Conservation (phyloP, 2,113 vertebrate species). For the Epinephelus cyanopodus region DNA sequence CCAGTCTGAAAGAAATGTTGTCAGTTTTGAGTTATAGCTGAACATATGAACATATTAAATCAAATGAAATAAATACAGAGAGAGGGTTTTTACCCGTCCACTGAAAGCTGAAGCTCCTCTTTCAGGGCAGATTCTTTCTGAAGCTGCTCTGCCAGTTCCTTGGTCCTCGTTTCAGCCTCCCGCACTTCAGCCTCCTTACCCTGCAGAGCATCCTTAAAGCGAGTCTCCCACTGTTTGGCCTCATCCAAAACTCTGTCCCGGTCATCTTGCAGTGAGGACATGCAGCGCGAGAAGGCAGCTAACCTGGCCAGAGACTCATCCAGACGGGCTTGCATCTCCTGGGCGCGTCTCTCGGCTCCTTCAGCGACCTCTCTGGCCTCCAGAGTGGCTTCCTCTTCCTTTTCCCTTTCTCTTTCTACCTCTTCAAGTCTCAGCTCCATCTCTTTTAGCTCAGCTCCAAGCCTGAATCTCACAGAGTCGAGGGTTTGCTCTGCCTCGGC, state of each 20-base stretch:
- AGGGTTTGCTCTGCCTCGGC: conserved; percentile 90
- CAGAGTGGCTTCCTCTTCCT: conserved; percentile 80
- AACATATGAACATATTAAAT: neutral
- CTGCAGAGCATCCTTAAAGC: conserved; percentile 90
- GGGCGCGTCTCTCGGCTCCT: conserved; percentile 84
- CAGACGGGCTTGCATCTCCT: conserved; percentile 87
- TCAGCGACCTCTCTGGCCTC: conserved; percentile 83
- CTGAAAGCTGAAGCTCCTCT: conserved; percentile 85
- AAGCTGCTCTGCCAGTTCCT: conserved; percentile 84
- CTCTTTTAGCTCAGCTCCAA: conserved; percentile 88
- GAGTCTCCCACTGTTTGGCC: conserved; percentile 92
- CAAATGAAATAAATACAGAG: neutral
- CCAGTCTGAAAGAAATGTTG: conserved; percentile 80
- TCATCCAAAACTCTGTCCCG: conserved; percentile 94
- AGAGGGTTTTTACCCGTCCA: conserved; percentile 79
- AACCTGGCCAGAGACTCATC: conserved; percentile 92
- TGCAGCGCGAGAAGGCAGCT: conserved; percentile 94
- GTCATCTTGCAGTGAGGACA: conserved; percentile 98
- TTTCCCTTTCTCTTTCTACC: conserved; percentile 84
- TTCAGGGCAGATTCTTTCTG: conserved; percentile 82
- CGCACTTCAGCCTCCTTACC: conserved; percentile 91
- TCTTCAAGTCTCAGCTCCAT: conserved; percentile 89
- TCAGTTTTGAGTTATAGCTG: neutral
- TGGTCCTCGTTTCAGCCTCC: conserved; percentile 86
- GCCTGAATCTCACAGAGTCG: conserved; percentile 88